Conservation (phyloP, 2,113 vertebrate species). For the Leucoraja erinaceus region DNA sequence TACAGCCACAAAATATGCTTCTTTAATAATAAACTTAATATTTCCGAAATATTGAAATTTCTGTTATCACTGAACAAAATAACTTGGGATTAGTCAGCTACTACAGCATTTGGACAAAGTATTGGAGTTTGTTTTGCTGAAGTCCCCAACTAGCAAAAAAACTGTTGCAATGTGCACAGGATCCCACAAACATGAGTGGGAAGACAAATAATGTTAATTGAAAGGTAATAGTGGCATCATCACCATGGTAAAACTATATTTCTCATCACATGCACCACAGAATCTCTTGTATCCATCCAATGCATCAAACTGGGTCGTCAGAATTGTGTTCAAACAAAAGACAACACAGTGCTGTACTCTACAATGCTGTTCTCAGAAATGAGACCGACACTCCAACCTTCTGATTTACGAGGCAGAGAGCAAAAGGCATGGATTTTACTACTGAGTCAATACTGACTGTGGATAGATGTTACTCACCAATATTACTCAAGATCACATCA, state of each 20-base stretch:
- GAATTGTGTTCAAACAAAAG: too few species aligned
- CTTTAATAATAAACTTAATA: background rate
- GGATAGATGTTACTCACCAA: background rate
- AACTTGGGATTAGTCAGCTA: background rate
- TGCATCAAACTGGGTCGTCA: too few species aligned
- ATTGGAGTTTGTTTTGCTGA: background rate
- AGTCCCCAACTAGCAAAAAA: background rate
- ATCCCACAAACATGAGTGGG: background rate
- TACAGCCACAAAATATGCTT: background rate
- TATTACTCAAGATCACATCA: background rate
- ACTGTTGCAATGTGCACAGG: background rate
- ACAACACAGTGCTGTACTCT: too few species aligned
- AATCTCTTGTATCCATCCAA: too few species aligned
- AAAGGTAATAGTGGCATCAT: background rate
- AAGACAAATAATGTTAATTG: background rate
- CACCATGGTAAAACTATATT: too few species aligned
- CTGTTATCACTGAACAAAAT: background rate
- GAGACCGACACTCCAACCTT: background rate
- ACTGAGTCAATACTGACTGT: background rate
- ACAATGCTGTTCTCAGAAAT: too few species aligned
- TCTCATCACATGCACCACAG: too few species aligned
- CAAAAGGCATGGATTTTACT: background rate
- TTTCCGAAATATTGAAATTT: background rate
- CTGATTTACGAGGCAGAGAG: background rate
- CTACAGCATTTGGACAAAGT: background rate